Base-by-base conservation (phyloP, 2,113 vertebrate genomes). In the Hydropotes inermis region DNA sequence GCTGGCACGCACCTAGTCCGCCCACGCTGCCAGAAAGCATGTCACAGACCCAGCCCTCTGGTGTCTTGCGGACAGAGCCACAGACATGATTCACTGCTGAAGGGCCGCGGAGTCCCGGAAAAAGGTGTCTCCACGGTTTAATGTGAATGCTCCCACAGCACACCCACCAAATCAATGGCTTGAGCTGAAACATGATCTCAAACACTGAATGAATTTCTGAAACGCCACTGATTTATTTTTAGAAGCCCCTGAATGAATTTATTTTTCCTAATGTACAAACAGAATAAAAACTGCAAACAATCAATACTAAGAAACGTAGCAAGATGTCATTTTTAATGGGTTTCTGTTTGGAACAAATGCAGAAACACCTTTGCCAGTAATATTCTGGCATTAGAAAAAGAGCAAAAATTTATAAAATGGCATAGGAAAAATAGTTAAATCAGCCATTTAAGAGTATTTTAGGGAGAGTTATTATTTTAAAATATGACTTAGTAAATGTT, bases 141-240 rank as follows among this genome's bases (percentile, higher is more conserved):
- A 90, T 94, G 89, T 85, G 85, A 97, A 85, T 79, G 6, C n/a
- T 93, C 50, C 52, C 50, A 25, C 92, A 94, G 94, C 15, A 1
- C 6, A 61, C 27, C 54, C 7, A 50, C 81, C 33, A 52, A 91
- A 93, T 67, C 89, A 81, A 39, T 92, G 87, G 45, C 52, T 92
- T 89, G 61, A 95, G 57, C 17, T 93, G 33, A 96, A 79, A n/a
- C 55, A 60, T 83, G 86, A 74, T 86, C 55, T 52, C 61, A 97
- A 94, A 97, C 25, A 85, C 84, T n/a, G 36, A 85, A 50, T 76
- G 33, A 76, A 89, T 91, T 95, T 97, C 64, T 92, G 54, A 82
- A 97, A 94, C 2, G 13, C 33, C 36, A 74, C 57, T 92, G 76
- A 54, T 96, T 97, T 97, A 90, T 61, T 97, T 97, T 90, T 94